A percentile compares a stretch with the other conserved stretches of the same genome.
phyloP scores from a whole-genome alignment of 2,888 invertebrate species.

The Drosophila gaucha region DNA sequence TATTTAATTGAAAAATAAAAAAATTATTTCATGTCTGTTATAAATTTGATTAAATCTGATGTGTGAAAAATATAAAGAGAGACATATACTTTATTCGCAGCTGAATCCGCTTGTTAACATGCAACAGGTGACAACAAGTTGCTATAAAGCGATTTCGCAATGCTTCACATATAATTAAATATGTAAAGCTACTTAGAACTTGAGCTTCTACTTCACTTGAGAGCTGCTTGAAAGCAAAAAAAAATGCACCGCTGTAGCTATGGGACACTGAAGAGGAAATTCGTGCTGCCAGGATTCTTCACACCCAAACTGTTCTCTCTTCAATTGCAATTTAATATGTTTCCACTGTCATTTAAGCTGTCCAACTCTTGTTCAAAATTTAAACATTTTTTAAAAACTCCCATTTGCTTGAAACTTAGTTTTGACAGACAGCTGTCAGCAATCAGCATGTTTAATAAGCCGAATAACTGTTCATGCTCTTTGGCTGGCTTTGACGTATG shows the following conservation, averaged over 20 bases:
- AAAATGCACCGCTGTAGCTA: too few relatives aligned
- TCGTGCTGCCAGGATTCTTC: too few relatives aligned
- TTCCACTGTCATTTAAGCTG: conserved; percentile 4
- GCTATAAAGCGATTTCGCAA: too few relatives aligned
- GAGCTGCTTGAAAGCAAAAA: background rate
- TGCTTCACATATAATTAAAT: too few relatives aligned
- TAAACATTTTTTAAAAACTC: too few relatives aligned
- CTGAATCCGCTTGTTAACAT: background rate
- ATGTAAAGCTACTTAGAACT: background rate
- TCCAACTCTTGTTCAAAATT: background rate
- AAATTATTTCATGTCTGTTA: conserved; percentile 3
- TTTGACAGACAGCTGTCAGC: conserved; percentile 35
- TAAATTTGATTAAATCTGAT: background rate
- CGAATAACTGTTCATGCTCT: background rate
- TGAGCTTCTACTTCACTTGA: background rate
- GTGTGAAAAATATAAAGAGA: background rate
- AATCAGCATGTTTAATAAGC: conserved; percentile 2
- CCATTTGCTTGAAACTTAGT: background rate
- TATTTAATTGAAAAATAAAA: conserved; percentile 9
- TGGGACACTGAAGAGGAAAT: too few relatives aligned
- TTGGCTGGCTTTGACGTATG: background rate
- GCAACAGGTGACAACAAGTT: background rate
- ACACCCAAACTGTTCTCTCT: too few relatives aligned
- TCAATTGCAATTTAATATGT: background rate
- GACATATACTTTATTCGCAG: background rate